phyloP scores from a whole-genome alignment of 2,797 vertebrate genomes.

The Alfaro cultratus region DNA sequence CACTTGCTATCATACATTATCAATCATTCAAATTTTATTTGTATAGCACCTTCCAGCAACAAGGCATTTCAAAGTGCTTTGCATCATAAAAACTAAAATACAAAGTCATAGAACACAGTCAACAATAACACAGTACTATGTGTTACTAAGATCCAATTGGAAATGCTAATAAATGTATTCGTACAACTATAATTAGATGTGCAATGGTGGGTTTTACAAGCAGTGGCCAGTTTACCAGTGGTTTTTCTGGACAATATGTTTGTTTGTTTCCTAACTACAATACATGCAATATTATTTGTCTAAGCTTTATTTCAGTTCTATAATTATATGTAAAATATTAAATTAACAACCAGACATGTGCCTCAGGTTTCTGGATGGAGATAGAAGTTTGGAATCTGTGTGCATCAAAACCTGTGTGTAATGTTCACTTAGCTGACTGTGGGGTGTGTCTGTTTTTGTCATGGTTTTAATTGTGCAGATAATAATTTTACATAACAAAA shows the following conservation, averaged over 20 bases:
- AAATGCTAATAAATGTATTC: neutral
- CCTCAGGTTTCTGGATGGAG: neutral
- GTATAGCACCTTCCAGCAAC: too few species aligned
- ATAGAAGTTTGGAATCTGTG: neutral
- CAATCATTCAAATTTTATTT: too few species aligned
- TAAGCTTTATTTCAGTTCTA: neutral
- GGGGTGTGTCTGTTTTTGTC: neutral
- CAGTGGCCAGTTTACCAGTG: neutral
- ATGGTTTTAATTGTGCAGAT: neutral
- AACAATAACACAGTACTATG: neutral
- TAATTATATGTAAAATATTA: neutral
- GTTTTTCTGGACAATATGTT: neutral
- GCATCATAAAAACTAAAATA: too few species aligned
- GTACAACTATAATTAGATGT: neutral
- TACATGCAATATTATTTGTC: neutral
- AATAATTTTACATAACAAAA: neutral
- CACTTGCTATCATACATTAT: neutral
- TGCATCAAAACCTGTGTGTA: neutral
- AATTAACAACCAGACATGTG: neutral
- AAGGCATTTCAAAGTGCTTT: too few species aligned
- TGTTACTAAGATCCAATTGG: neutral
- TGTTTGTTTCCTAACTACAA: neutral
- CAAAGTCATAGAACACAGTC: too few species aligned
- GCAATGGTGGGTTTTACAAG: neutral
- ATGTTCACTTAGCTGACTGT: neutral